A percentile compares a stretch with the other conserved stretches of the same genome.
phyloP scores from a whole-genome alignment of 2,797 vertebrate genomes.

The Pteropus rufus region DNA sequence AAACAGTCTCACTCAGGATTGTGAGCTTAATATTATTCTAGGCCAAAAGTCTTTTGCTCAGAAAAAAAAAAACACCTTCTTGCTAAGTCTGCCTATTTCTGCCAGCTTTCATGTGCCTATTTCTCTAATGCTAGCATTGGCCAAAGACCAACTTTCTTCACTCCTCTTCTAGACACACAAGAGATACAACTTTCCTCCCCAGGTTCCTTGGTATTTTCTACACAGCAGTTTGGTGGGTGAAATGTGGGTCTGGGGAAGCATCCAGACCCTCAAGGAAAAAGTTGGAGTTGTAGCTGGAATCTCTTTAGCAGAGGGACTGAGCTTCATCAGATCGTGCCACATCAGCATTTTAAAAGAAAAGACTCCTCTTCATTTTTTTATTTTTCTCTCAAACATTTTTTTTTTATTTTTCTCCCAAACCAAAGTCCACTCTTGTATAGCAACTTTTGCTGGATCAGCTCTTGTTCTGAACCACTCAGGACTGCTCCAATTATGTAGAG shows the following conservation, averaged over 20 bases:
- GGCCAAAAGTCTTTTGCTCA: not conserved
- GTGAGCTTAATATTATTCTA: not conserved
- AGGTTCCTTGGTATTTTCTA: not conserved
- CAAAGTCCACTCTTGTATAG: not conserved
- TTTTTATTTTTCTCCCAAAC: slow-evolving; percentile 29
- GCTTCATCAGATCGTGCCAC: slow-evolving; percentile 49
- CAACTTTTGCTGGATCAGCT: not conserved
- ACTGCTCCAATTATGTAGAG: not conserved
- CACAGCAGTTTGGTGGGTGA: not conserved
- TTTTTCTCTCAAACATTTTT: slow-evolving; percentile 14
- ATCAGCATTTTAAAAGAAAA: slow-evolving; percentile 30
- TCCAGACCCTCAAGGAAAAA: slow-evolving; percentile 39
- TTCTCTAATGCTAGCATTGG: slow-evolving; percentile 2
- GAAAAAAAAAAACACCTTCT: not conserved
- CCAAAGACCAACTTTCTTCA: slow-evolving; percentile 19
- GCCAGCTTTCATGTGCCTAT: not conserved
- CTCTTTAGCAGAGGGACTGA: slow-evolving; percentile 25
- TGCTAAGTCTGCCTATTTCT: not conserved
- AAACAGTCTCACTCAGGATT: not conserved
- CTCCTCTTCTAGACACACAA: slow-evolving; percentile 31
- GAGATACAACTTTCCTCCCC: not conserved
- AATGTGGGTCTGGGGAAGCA: slow-evolving; percentile 46
- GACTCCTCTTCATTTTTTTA: not conserved
- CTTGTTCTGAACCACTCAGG: not conserved
- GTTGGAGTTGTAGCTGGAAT: slow-evolving; percentile 38